Evolutionary conservation across 35 echinoderm and acorn worm species (phyloP), one percentile per base, ranked within the genome.

Genomic region (Eucidaris tribuloides): DNA sequence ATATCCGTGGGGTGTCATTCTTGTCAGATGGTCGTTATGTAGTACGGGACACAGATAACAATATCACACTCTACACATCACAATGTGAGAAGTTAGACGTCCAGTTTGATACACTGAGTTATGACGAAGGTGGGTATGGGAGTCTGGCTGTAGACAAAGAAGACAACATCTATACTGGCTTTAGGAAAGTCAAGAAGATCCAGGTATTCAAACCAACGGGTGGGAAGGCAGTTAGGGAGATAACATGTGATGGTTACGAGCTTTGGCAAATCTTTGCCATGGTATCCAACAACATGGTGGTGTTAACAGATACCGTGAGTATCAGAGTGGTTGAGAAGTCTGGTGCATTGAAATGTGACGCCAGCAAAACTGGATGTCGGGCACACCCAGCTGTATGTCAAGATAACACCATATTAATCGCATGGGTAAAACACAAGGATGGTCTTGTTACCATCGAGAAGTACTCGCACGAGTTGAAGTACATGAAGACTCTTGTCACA

Each of bases 181-280:
- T 43, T 40, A 74, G 35, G 7, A 74, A 74, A 23, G 34, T 44
- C 35, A 74, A 74, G 68, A 74, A 74, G 41, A 35, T 74, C 28
- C 44, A 20, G 0, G 14, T 74, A 7, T 74, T 20, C 41, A 38
- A 18, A 40, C 15, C n/a, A 36, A 74, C 11, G n/a, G 68, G 68
- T 44, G 68, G 68, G 15, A 74, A 74, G 7, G 14, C 68, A 44
- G 68, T 44, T 14, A 74, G 44, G 6, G 44, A 22, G 37, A 74
- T 74, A 42, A 9, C 11, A 25, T 74, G 20, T 17, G n/a, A 17
- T n/a, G n/a, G n/a, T 18, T 74, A 42, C 37, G 41, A 74, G 40
- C 68, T 40, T 7, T 22, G 25, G 2, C 15, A 74, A 40, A 44
- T 74, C 68, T 74, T 74, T 20, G 19, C 35, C 37, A 22, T 74